A percentile compares a stretch with the other conserved stretches of the same genome.
phyloP scores from a whole-genome alignment of 2,113 vertebrate genomes.

The Numenius arquata region DNA sequence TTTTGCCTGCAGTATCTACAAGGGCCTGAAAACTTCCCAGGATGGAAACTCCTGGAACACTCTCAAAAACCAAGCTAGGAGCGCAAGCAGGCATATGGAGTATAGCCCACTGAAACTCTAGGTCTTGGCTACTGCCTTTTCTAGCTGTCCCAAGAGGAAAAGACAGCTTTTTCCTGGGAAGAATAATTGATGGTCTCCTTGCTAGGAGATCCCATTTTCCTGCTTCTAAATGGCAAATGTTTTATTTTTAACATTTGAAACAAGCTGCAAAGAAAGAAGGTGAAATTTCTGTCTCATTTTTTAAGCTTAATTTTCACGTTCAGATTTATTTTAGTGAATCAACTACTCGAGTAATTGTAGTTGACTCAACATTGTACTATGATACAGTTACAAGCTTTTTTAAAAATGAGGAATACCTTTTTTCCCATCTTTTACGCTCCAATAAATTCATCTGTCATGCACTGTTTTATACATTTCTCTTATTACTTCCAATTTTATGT shows the following conservation, averaged over 20 bases:
- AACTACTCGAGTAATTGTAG: not conserved
- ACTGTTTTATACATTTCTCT: not conserved
- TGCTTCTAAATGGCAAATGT: not conserved
- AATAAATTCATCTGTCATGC: not conserved
- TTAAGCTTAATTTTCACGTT: not conserved
- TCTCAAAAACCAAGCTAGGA: not conserved
- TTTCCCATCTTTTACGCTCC: not conserved
- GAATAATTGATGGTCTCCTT: not conserved
- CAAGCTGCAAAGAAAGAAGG: not conserved
- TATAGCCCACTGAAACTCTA: not conserved
- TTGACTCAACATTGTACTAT: not conserved
- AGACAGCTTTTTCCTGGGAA: not conserved
- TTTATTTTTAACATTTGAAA: not conserved
- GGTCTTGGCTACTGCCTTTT: not conserved
- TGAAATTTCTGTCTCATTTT: not conserved
- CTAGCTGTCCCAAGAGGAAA: not conserved
- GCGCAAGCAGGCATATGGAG: not conserved
- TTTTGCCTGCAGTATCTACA: not conserved
- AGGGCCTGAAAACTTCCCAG: not conserved
- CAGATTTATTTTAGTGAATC: not conserved
- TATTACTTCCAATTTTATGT: not conserved
- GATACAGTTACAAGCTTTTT: not conserved
- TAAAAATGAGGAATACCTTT: not conserved
- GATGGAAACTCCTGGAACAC: not conserved
- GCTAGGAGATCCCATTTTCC: not conserved